A percentile compares a stretch with the other conserved stretches of the same genome.
Evolutionary conservation across 2,797 vertebrate species (phyloP).

Genomic region (Silurus lanzhouensis): DNA sequence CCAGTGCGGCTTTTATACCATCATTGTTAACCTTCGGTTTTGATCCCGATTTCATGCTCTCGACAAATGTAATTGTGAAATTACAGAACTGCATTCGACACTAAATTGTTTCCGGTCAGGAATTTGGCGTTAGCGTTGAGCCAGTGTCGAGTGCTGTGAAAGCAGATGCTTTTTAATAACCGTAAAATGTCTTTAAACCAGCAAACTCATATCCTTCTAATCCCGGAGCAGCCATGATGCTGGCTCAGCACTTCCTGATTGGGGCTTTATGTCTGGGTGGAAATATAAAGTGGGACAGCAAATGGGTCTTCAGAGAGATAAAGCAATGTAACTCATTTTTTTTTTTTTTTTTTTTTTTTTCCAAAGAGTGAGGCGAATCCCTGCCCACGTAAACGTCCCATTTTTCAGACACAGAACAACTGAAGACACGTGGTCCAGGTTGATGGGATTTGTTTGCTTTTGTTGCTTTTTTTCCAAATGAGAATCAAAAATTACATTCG

Average conservation of each 20-base stretch:
- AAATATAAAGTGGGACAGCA: neutral
- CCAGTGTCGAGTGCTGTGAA: neutral
- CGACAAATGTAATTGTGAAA: neutral
- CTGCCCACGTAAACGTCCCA: conserved; percentile 18
- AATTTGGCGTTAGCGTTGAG: neutral
- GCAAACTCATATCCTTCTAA: conserved; percentile 13
- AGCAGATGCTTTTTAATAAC: conserved; percentile 32
- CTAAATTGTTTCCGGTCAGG: neutral
- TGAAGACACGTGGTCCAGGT: conserved; percentile 45
- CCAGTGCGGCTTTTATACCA: no score
- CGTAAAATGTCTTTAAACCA: conserved; percentile 16
- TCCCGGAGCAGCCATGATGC: conserved; percentile 4
- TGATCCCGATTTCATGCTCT: neutral
- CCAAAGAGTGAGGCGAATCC: neutral
- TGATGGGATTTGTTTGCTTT: neutral
- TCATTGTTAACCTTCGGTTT: neutral
- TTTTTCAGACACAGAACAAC: conserved; percentile 20
- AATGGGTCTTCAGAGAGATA: conserved; percentile 8
- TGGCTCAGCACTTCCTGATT: conserved; percentile 19
- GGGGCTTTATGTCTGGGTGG: neutral
- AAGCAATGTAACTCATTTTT: neutral
- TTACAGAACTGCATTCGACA: no score
- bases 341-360: neutral
- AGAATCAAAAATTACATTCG: conserved; percentile 57
- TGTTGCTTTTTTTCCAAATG: conserved; percentile 40